A percentile compares a stretch with the other conserved stretches of the same genome.
Conservation (phyloP, 2,888 invertebrate species). For the Didymodactylos carnosus region DNA sequence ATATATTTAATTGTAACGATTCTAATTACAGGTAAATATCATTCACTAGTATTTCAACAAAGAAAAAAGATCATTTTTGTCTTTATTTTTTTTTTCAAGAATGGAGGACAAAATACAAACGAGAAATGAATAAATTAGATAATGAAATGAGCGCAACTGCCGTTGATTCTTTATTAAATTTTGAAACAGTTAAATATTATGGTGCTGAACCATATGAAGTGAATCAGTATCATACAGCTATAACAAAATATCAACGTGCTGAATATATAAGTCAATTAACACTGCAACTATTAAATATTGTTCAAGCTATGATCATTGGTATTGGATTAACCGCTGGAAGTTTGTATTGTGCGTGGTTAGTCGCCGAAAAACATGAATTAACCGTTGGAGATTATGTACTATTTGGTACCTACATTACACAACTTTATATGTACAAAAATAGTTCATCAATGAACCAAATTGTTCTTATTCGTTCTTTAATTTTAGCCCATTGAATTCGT, state of each 20-base stretch:
- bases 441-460: no score
- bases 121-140: conserved; percentile 78
- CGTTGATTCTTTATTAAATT: conserved; percentile 85
- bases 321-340: conserved; percentile 57
- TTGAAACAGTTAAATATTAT: conserved; percentile 92
- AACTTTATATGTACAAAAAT: no score
- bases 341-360: conserved; percentile 8
- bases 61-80: conserved; percentile 53
- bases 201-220: conserved; percentile 81
- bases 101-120: conserved; percentile 84
- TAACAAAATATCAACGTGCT: conserved; percentile 62
- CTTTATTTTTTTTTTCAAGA: conserved; percentile 75
- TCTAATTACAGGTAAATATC: conserved; percentile 56
- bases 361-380: conserved; percentile 40
- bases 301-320: conserved; percentile 74
- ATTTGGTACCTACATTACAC: conserved; percentile 79
- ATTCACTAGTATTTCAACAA: neutral
- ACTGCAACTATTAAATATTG: conserved; percentile 65
- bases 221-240: conserved; percentile 58
- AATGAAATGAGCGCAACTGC: conserved; percentile 74
- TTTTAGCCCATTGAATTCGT: conserved; percentile 89
- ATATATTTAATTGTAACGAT: conserved; percentile 53
- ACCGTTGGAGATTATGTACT: conserved; percentile 87
- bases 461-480: no score
- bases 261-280: conserved; percentile 72